Evolutionary conservation across 2,113 vertebrate genomes (phyloP).

Genomic region (Oreochromis niloticus): DNA sequence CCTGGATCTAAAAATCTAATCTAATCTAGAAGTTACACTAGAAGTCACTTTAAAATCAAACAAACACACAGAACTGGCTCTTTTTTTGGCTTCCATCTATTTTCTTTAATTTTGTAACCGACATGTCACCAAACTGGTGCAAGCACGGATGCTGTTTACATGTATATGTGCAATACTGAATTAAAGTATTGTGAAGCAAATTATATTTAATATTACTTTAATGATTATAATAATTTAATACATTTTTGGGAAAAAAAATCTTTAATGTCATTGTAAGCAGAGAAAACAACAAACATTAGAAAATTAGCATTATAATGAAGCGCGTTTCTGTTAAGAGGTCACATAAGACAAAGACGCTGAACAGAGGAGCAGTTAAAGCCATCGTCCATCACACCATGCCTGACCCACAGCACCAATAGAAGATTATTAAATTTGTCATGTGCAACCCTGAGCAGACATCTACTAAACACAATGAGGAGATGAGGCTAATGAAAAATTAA

Average conservation of each 20-base stretch:
- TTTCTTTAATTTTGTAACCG: neutral
- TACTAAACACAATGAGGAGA: neutral
- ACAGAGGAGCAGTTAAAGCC: neutral
- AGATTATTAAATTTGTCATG: neutral
- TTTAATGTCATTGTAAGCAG: rapidly evolving
- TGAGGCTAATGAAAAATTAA: neutral
- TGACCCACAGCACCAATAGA: neutral
- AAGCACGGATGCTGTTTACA: neutral
- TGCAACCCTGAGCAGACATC: neutral
- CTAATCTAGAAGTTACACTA: neutral
- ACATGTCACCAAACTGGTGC: neutral
- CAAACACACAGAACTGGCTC: neutral
- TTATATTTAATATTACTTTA: neutral
- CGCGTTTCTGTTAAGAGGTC: neutral
- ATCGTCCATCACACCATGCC: neutral
- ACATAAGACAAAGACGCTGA: neutral
- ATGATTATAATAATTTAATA: neutral
- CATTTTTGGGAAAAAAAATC: rapidly evolving
- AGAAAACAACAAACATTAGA: neutral
- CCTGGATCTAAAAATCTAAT: neutral
- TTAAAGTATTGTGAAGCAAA: neutral
- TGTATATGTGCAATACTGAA: neutral
- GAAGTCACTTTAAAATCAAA: neutral
- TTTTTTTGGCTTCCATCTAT: neutral
- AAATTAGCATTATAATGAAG: neutral